Percentiles rank a stretch among this genome's conserved stretches.
These are phyloP conservation scores for Yponomeuta evonymella DNA, from an alignment of 2,888 invertebrate genomes.

Conservation along the genomic window DNA sequence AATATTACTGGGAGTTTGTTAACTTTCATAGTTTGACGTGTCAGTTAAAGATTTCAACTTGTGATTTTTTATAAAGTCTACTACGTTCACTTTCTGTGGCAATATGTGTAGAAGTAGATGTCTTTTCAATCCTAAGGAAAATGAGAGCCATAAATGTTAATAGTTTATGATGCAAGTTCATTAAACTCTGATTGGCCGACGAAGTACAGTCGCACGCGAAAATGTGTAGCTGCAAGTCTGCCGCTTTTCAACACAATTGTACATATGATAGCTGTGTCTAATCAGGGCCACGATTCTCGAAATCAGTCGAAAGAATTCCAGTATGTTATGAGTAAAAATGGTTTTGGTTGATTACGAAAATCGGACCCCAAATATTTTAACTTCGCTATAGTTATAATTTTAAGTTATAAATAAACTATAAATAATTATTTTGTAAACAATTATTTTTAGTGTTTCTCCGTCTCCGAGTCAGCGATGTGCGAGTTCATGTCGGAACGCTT, in stretches of 20 bases:
- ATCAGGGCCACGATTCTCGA: slow-evolving; percentile 34
- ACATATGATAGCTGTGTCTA: slow-evolving; percentile 58
- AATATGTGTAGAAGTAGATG: not conserved
- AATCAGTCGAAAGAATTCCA: not conserved
- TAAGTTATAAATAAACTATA: slow-evolving; percentile 44
- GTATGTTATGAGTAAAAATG: not conserved
- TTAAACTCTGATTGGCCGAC: slow-evolving; percentile 33
- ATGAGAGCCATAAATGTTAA: slow-evolving; percentile 2
- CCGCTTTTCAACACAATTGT: slow-evolving; percentile 43
- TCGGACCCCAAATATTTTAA: slow-evolving; percentile 42
- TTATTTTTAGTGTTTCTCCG: slow-evolving; percentile 27
- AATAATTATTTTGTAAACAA: slow-evolving; percentile 24
- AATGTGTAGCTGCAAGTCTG: slow-evolving; percentile 32
- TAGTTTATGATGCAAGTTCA: not conserved
- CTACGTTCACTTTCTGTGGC: not conserved
- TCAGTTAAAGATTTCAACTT: too few species aligned
- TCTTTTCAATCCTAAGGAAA: not conserved
- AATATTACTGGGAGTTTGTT: too few species aligned
- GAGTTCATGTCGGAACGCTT: slow-evolving; percentile 31
- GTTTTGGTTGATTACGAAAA: not conserved
- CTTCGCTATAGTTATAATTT: slow-evolving; percentile 50
- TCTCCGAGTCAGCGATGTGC: slow-evolving; percentile 44
- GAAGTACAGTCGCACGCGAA: slow-evolving; percentile 37
- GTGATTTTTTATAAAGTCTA: not conserved
- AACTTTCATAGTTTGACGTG: too few species aligned